phyloP scores from a whole-genome alignment of 2,888 invertebrate species.

The Saturnia pavonia region DNA sequence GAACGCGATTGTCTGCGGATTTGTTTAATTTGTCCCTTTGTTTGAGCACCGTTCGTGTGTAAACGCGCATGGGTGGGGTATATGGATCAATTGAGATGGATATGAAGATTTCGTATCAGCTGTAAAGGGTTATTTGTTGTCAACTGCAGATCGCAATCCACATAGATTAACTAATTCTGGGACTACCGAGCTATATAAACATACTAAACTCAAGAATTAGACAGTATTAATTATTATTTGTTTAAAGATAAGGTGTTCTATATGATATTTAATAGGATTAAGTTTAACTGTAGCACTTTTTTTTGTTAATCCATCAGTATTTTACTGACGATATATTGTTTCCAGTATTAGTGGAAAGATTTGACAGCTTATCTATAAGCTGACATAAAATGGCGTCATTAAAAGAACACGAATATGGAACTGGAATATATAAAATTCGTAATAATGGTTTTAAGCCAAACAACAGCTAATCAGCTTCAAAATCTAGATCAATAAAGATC shows the following conservation, averaged over 20 bases:
- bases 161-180: conserved; percentile 36
- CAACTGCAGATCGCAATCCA: conserved; percentile 64
- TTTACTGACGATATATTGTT: neutral
- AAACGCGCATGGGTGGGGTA: conserved; percentile 63
- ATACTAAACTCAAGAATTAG: neutral
- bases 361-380: neutral
- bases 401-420: neutral
- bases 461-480: neutral
- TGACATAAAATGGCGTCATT: neutral
- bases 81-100: conserved; percentile 52
- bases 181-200: neutral
- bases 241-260: neutral
- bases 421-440: neutral
- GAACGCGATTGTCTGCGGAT: conserved; percentile 75
- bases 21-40: conserved; percentile 80
- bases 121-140: conserved; percentile 65
- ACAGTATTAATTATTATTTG: neutral
- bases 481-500: neutral
- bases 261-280: neutral
- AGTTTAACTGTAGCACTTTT: neutral
- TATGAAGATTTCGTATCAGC: conserved; percentile 64
- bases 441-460: neutral
- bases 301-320: neutral
- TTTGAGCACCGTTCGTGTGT: conserved; percentile 74
- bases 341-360: neutral